Evolutionary conservation across 2,888 invertebrate species (phyloP).

Genomic region (Pyrocoelia pectoralis): DNA sequence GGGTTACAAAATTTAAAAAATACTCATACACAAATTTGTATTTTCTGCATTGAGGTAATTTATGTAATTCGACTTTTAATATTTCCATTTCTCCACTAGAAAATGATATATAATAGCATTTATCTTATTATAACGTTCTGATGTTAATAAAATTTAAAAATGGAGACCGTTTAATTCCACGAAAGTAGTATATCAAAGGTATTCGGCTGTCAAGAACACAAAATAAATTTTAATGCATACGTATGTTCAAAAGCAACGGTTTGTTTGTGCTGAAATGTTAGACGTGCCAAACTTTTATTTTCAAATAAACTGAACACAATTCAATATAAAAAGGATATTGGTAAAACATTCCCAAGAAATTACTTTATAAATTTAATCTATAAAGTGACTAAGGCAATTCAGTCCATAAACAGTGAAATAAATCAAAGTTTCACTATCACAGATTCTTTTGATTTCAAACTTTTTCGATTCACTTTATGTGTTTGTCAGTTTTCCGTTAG

Average conservation of each 20-base stretch:
- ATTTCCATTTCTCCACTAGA: too few species aligned
- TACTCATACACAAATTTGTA: too few species aligned
- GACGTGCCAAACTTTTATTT: slow-evolving; percentile 1
- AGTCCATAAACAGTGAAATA: slow-evolving; percentile 43
- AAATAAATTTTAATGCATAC: not conserved
- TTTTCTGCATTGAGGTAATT: too few species aligned
- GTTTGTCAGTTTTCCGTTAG: slow-evolving; percentile 27
- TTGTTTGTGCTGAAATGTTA: not conserved
- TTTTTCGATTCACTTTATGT: slow-evolving; percentile 47
- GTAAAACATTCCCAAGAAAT: slow-evolving; percentile 17
- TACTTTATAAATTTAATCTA: slow-evolving; percentile 32
- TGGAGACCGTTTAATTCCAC: too few species aligned
- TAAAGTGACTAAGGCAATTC: slow-evolving; percentile 42
- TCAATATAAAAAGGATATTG: slow-evolving; percentile 19
- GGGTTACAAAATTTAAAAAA: too few species aligned
- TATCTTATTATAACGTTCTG: too few species aligned
- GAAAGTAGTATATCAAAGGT: too few species aligned
- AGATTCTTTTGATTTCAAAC: slow-evolving; percentile 48
- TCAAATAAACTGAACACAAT: slow-evolving; percentile 10
- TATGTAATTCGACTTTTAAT: too few species aligned
- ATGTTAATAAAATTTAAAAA: too few species aligned
- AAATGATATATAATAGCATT: too few species aligned
- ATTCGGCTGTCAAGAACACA: not conserved
- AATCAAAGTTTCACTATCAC: slow-evolving; percentile 51
- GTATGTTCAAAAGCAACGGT: not conserved